A percentile compares a stretch with the other conserved stretches of the same genome.
Conservation (phyloP, 2,797 vertebrate species). For the Acanthis flammea region DNA sequence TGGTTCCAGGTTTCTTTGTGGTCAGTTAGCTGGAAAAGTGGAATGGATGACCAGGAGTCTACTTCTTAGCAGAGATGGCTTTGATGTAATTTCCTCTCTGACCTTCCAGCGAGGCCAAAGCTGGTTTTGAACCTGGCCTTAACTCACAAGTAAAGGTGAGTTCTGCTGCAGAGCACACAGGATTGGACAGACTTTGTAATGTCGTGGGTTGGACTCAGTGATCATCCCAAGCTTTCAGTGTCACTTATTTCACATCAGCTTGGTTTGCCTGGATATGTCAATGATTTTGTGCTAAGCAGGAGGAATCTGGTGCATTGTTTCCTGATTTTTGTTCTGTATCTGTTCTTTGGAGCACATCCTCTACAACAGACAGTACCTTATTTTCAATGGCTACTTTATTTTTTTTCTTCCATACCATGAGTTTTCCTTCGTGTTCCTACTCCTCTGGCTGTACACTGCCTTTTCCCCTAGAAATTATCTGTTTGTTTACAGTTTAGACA, state of each 20-base stretch:
- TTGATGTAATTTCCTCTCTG: not conserved
- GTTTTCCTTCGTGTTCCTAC: not conserved
- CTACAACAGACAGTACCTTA: not conserved
- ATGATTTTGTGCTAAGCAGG: not conserved
- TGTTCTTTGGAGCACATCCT: not conserved
- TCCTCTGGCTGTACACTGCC: not conserved
- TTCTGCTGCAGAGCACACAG: not conserved
- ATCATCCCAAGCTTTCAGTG: not conserved
- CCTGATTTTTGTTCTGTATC: not conserved
- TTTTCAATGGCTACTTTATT: not conserved
- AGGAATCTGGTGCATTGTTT: not conserved
- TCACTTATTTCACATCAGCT: not conserved
- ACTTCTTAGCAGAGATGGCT: not conserved
- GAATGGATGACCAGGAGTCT: not conserved
- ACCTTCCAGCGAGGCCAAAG: not conserved
- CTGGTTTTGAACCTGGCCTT: not conserved
- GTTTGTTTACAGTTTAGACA: slow-evolving; percentile 35
- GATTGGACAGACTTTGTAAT: not conserved
- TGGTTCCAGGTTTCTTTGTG: not conserved
- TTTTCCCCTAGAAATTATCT: not conserved
- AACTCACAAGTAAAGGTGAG: not conserved
- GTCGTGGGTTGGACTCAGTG: rapidly evolving
- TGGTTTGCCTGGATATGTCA: not conserved
- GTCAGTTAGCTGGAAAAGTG: not conserved
- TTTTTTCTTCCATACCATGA: not conserved